Base-by-base conservation (phyloP, 2,888 invertebrate genomes). In the Lampropteryx suffumata region DNA sequence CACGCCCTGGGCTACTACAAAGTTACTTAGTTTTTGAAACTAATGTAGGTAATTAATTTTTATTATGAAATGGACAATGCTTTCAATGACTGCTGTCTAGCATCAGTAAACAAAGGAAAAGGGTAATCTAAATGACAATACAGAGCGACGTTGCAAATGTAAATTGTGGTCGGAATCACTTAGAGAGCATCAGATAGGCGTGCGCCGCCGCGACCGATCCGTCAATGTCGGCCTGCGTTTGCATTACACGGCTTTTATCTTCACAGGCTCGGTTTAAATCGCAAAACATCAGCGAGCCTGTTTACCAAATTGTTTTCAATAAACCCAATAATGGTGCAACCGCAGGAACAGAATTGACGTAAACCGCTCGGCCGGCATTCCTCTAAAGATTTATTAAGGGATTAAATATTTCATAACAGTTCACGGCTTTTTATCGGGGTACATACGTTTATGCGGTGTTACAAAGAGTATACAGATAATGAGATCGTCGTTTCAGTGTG, bases 271-370 rank as follows among this genome's bases (percentile, higher is more conserved):
- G 76, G 71, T 74, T 84, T 79, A 79, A 84, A 88, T 88, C 84
- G 85, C 84, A 79, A 81, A 59, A 84, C 86, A 87, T 86, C 84
- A 79, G 78, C 82, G 73, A 75, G 70, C 67, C 79, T 88, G 88
- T 87, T 85, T 80, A 83, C 89, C 84, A 84, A 89, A 90, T 88
- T 85, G 87, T 87, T 88, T 88, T 82, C 88, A 84, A 87, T 85
- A 84, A 84, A 77, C 79, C 79, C 79, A 81, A 76, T 80, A 86
- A 84, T 84, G 81, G 77, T 77, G 78, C 73, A 82, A 81, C 78
- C 68, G 65, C 70, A 65, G 45, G 67, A 75, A 71, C 69, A 70
- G 68, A 69, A 69, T 67, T 71, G 72, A 73, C 67, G 68, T 73
- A 69, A 74, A 73, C 72, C 67, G 65, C 68, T 75, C 63, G 74